Evolutionary conservation across 1,140 invertebrate genomes (phyloP).

Genomic region (Zaprionus inermis): DNA sequence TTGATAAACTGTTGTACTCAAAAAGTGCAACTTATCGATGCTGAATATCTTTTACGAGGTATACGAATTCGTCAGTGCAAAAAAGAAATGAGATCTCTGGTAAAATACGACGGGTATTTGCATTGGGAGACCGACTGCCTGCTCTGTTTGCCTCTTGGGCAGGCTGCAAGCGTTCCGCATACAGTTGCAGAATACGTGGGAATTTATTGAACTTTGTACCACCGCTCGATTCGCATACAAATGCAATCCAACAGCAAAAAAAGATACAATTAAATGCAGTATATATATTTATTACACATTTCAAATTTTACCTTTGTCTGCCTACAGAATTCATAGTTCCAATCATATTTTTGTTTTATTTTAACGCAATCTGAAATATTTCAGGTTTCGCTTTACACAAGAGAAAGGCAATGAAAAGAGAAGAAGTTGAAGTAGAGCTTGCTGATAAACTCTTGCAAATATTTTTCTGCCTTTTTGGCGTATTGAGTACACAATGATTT

Average conservation of each 20-base stretch:
- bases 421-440: background rate
- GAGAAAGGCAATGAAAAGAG: background rate
- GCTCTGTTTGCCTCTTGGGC: conserved; percentile 17
- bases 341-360: background rate
- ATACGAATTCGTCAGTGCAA: background rate
- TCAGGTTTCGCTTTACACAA: background rate
- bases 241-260: conserved; percentile 5
- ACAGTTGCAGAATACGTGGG: conserved; percentile 6
- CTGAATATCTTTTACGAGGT: background rate
- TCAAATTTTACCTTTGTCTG: background rate
- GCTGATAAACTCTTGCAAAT: background rate
- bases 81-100: conserved; percentile 22
- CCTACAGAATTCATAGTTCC: background rate
- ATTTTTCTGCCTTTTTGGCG: background rate
- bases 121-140: conserved; percentile 17
- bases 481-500: conserved; percentile 25
- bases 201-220: conserved; percentile 65
- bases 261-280: background rate
- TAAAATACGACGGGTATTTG: conserved; percentile 40
- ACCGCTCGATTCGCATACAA: conserved; percentile 19
- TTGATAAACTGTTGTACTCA: too few species aligned
- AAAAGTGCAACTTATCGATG: background rate
- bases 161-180: conserved; percentile 35
- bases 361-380: background rate
- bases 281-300: background rate